These are phyloP conservation scores for Melanostoma scalare DNA, from an alignment of 2,888 invertebrate species.

Conservation along the genomic window DNA sequence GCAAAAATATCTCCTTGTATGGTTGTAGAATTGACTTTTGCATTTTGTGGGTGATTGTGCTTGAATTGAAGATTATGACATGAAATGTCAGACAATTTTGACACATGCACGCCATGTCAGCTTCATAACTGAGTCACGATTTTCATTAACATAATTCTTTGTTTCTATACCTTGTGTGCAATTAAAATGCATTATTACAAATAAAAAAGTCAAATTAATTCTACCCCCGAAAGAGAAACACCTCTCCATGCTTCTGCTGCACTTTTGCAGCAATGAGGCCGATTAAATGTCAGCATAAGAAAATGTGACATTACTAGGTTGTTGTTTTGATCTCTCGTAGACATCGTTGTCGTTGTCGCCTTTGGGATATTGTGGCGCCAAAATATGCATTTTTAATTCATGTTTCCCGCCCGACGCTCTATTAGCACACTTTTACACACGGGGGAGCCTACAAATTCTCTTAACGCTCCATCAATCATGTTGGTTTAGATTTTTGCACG, in stretches of 20 bases:
- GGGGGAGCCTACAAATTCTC: constrained; percentile 40
- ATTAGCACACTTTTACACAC: constrained; percentile 37
- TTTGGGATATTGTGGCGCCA: constrained; percentile 38
- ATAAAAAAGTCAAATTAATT: constrained; percentile 6
- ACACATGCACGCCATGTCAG: constrained; percentile 45
- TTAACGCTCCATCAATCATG: constrained; percentile 59
- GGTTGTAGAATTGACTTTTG: constrained; percentile 47
- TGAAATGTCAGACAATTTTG: constrained; percentile 59
- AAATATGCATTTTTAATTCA: constrained; percentile 47
- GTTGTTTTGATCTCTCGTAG: constrained; percentile 26
- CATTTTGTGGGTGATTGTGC: constrained; percentile 61
- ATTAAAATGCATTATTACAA: constrained; percentile 40
- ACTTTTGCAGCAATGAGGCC: constrained; percentile 23
- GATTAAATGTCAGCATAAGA: constrained; percentile 55
- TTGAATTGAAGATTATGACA: constrained; percentile 61
- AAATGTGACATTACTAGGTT: constrained; percentile 46
- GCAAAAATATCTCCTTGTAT: constrained; percentile 60
- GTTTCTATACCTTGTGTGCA: constrained; percentile 23
- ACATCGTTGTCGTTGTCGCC: constrained; percentile 17
- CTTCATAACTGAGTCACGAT: constrained; percentile 66
- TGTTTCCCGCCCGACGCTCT: constrained; percentile 32
- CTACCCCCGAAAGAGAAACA: neutral
- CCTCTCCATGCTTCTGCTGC: neutral
- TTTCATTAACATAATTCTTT: constrained; percentile 63
- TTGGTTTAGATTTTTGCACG: constrained; percentile 51